These are phyloP conservation scores for Passerina amoena DNA, from an alignment of 2,113 vertebrate species.

Conservation along the genomic window DNA sequence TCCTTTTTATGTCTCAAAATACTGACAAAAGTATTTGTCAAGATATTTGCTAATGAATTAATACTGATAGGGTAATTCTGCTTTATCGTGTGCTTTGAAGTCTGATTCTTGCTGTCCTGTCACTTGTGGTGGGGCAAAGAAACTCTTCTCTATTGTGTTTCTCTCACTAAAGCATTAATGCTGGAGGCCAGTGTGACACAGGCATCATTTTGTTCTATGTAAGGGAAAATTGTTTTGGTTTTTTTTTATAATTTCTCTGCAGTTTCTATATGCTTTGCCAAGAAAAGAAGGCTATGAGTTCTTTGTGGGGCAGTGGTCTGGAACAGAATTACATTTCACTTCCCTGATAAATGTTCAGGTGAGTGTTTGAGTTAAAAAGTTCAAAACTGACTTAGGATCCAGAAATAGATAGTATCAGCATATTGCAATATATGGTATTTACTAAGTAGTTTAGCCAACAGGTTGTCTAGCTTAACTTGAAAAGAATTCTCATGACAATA, in stretches of 20 bases:
- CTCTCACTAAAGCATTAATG: neutral
- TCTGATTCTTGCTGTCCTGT: neutral
- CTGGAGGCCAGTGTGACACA: neutral
- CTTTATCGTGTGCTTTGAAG: neutral
- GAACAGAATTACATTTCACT: slow-evolving; percentile 90
- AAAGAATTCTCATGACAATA: neutral
- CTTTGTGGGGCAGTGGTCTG: slow-evolving; percentile 92
- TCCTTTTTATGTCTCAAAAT: neutral
- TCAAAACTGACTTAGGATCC: neutral
- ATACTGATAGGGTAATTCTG: neutral
- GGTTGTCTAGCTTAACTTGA: neutral
- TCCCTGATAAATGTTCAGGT: slow-evolving; percentile 97
- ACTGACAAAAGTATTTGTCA: neutral
- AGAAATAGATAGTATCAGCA: neutral
- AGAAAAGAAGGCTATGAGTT: slow-evolving; percentile 94
- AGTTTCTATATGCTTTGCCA: slow-evolving; percentile 94
- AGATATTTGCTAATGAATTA: neutral
- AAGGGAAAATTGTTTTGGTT: neutral
- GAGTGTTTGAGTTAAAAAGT: neutral
- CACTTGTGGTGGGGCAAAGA: neutral
- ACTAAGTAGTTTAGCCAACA: neutral
- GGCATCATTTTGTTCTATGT: neutral
- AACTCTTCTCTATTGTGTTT: neutral
- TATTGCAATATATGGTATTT: neutral
- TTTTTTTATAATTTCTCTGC: neutral